Conservation (phyloP, 1,140 invertebrate species). For the Popillia japonica region DNA sequence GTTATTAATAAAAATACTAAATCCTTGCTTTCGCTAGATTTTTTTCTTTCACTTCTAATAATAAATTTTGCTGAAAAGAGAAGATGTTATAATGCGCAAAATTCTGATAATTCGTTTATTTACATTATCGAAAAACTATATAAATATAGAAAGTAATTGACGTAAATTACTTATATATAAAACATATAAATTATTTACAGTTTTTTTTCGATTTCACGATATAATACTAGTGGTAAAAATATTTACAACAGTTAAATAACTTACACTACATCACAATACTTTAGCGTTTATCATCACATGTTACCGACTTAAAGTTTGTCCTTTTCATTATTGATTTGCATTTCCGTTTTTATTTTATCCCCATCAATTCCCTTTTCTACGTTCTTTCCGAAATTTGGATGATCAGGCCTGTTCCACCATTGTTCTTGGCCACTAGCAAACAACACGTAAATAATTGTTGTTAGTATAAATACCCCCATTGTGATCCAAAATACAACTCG, state of each 20-base stretch:
- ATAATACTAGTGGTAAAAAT: conserved; percentile 5
- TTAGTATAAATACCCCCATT: conserved; percentile 74
- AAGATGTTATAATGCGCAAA: too few species aligned
- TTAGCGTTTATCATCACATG: neutral
- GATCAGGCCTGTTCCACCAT: conserved; percentile 67
- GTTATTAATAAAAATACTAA: too few species aligned
- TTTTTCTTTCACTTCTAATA: too few species aligned
- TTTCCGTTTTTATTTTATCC: neutral
- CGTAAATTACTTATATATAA: neutral
- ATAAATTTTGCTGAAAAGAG: too few species aligned
- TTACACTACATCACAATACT: conserved; percentile 3
- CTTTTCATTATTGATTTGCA: neutral
- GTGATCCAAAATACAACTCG: conserved; percentile 84
- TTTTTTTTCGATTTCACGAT: neutral
- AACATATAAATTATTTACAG: neutral
- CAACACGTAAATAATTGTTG: conserved; percentile 76
- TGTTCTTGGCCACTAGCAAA: conserved; percentile 77
- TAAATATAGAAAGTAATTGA: too few species aligned
- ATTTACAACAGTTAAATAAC: conserved; percentile 16
- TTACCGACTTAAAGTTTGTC: neutral
- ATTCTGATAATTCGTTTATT: too few species aligned
- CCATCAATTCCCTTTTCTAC: neutral
- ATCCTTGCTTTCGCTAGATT: too few species aligned
- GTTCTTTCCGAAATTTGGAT: conserved; percentile 37
- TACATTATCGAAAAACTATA: too few species aligned